phyloP scores from a whole-genome alignment of 2,797 vertebrate species.

The Typhlichthys subterraneus region DNA sequence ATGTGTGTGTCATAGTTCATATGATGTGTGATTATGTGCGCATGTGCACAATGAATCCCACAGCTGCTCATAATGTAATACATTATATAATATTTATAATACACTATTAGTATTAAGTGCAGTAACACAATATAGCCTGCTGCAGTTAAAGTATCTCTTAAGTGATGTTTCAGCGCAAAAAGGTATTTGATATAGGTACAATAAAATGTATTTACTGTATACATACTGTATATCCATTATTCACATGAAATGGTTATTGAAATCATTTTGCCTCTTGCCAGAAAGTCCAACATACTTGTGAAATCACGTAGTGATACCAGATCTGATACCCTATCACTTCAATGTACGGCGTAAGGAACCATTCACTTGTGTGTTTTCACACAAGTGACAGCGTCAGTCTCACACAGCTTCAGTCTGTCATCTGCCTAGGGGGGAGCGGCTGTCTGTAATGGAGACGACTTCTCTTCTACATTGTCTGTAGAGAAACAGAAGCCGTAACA shows the following conservation, averaged over 20 bases:
- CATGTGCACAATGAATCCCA: not conserved
- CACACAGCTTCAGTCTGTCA: not conserved
- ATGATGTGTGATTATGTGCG: not conserved
- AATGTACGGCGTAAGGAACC: no score
- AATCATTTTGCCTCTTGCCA: no score
- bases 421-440: constrained; percentile 18
- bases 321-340: no score
- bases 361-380: not conserved
- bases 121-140: no score
- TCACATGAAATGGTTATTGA: no score
- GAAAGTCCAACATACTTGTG: no score
- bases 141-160: not conserved
- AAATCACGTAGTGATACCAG: no score
- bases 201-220: no score
- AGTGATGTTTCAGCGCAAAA: no score
- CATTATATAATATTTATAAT: not conserved
- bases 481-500: constrained; percentile 67
- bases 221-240: no score
- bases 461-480: constrained; percentile 55
- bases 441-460: constrained; percentile 53
- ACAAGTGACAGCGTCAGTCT: constrained; percentile 13
- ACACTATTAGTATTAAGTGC: not conserved
- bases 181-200: no score
- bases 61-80: not conserved
- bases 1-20: not conserved